Conservation (phyloP, 1,140 invertebrate genomes). For the Bombus turneri region DNA sequence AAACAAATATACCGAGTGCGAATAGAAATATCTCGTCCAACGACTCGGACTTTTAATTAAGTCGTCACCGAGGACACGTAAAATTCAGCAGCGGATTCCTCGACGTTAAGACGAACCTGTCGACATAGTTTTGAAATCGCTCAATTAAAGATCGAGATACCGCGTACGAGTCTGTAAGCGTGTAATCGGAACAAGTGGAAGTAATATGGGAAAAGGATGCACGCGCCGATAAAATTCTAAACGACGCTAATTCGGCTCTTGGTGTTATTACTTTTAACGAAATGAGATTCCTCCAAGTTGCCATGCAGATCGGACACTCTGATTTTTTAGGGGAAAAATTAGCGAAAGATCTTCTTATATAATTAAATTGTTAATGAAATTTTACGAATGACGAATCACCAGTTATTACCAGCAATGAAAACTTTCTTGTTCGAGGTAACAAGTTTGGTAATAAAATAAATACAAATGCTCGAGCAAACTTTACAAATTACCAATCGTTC, state of each 20-base stretch:
- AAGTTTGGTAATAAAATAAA: no score
- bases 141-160: not conserved
- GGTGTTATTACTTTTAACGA: not conserved
- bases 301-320: not conserved
- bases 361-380: no score
- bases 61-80: not conserved
- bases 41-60: constrained; percentile 28
- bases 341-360: not conserved
- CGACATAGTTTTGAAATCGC: constrained; percentile 26
- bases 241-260: not conserved
- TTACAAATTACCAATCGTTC: no score
- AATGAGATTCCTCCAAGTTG: not conserved
- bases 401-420: no score
- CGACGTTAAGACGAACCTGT: constrained; percentile 4
- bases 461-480: no score
- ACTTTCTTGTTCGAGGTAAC: no score
- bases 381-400: no score
- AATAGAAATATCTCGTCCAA: not conserved
- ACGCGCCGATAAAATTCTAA: not conserved
- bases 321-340: not conserved
- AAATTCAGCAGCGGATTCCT: constrained; percentile 3
- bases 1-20: not conserved
- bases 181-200: not conserved
- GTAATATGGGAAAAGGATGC: not conserved
- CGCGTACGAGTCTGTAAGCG: not conserved